These are phyloP conservation scores for Acholoe squamosa DNA, from an alignment of 2,888 invertebrate species.

Conservation along the genomic window DNA sequence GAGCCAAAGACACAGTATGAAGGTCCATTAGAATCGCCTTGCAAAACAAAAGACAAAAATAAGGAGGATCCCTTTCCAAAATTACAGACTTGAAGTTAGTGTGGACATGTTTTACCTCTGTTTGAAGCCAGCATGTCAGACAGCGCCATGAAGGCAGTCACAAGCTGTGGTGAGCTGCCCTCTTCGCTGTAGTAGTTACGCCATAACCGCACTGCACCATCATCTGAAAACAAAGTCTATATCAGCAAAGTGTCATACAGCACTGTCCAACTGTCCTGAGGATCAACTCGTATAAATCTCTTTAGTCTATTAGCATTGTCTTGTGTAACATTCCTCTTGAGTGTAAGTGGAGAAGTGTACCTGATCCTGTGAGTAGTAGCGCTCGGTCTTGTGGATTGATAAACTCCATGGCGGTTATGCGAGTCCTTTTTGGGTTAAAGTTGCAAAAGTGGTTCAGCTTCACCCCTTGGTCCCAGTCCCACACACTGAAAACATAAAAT, in stretches of 20 bases:
- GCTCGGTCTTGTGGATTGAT: slow-evolving; percentile 93
- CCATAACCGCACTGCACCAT: slow-evolving; percentile 91
- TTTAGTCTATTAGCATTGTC: too few species aligned
- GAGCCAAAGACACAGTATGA: too few species aligned
- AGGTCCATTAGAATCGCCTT: too few species aligned
- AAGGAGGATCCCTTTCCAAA: too few species aligned
- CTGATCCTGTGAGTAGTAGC: slow-evolving; percentile 89
- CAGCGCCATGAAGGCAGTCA: slow-evolving; percentile 94
- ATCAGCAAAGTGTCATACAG: too few species aligned
- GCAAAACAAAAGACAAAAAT: too few species aligned
- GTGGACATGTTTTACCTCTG: slow-evolving; percentile 77
- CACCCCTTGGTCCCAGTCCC: slow-evolving; percentile 92
- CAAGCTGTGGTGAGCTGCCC: slow-evolving; percentile 85
- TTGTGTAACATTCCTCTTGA: too few species aligned
- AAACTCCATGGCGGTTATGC: slow-evolving; percentile 92
- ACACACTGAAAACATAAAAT: slow-evolving; percentile 86
- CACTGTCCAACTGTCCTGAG: too few species aligned
- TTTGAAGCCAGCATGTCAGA: slow-evolving; percentile 86
- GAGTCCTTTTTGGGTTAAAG: slow-evolving; percentile 83
- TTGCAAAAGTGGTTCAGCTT: slow-evolving; percentile 86
- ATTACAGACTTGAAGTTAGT: too few species aligned
- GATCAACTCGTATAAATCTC: too few species aligned
- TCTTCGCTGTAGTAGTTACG: slow-evolving; percentile 82
- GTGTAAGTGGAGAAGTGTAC: too few species aligned
- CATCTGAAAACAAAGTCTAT: slow-evolving; percentile 84